phyloP scores from a whole-genome alignment of 2,797 vertebrate genomes.

The Takifugu rubripes region DNA sequence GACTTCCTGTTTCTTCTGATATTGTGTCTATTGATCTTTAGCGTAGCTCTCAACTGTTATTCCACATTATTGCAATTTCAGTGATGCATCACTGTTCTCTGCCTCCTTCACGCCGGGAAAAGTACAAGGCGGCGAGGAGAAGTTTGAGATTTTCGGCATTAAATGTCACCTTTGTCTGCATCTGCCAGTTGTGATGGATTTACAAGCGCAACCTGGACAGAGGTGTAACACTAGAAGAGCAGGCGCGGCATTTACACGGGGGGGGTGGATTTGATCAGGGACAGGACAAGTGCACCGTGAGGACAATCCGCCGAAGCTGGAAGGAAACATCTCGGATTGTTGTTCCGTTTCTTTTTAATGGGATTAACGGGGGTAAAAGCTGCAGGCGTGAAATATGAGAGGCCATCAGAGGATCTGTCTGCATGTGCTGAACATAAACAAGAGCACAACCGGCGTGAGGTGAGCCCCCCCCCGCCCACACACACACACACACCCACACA shows the following conservation, averaged over 20 bases:
- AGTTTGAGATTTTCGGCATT: background rate
- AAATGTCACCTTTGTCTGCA: slow-evolving; percentile 46
- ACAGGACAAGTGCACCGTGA: slow-evolving; percentile 51
- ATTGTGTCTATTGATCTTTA: too few relatives aligned
- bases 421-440: slow-evolving; percentile 39
- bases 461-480: slow-evolving; percentile 15
- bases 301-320: slow-evolving; percentile 28
- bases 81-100: background rate
- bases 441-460: slow-evolving; percentile 16
- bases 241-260: slow-evolving; percentile 26
- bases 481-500: too few relatives aligned
- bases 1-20: too few relatives aligned
- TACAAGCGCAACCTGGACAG: slow-evolving; percentile 54
- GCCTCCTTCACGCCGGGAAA: background rate
- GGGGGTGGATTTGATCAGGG: slow-evolving; percentile 51
- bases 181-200: slow-evolving; percentile 55
- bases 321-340: slow-evolving; percentile 19
- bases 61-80: background rate
- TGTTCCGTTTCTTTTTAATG: background rate
- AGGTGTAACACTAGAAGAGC: slow-evolving; percentile 62
- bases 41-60: background rate
- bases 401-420: background rate
- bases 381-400: background rate
- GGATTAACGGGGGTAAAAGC: background rate
- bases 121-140: too few relatives aligned